Conservation (phyloP, 2,797 vertebrate genomes). For the Chelon labrosus region DNA sequence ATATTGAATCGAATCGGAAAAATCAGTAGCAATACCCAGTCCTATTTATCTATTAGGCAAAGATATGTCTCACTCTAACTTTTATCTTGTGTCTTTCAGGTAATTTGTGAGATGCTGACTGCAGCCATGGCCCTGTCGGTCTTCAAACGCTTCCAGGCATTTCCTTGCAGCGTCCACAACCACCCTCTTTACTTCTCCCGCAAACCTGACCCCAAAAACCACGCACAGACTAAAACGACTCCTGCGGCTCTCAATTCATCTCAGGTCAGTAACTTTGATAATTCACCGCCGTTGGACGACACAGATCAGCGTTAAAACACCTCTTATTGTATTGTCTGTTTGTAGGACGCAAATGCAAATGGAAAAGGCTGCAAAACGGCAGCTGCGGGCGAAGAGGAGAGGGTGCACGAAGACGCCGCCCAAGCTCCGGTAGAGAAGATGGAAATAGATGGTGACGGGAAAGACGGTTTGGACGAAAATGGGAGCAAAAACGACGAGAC, state of each 20-base stretch:
- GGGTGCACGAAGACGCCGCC: not conserved
- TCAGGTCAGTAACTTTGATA: slow-evolving; percentile 45
- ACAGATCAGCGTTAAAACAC: too few species aligned
- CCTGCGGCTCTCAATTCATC: slow-evolving; percentile 7
- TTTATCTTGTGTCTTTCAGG: slow-evolving; percentile 48
- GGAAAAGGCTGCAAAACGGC: slow-evolving; percentile 26
- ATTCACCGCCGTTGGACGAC: not conserved
- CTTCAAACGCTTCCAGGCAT: slow-evolving; percentile 74
- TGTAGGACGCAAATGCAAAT: slow-evolving; percentile 40
- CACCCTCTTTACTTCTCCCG: slow-evolving; percentile 75
- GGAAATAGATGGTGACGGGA: fast-evolving
- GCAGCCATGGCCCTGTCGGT: slow-evolving; percentile 67
- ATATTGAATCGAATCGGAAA: too few species aligned
- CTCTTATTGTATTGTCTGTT: slow-evolving; percentile 1
- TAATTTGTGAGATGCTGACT: slow-evolving; percentile 80
- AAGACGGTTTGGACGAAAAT: not conserved
- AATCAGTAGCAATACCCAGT: too few species aligned
- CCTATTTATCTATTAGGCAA: too few species aligned
- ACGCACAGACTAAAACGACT: slow-evolving; percentile 24
- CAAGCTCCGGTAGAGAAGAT: not conserved
- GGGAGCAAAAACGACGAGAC: not conserved
- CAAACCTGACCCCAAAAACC: slow-evolving; percentile 67
- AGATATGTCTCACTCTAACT: too few species aligned
- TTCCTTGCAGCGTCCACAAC: slow-evolving; percentile 78
- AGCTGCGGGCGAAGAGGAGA: slow-evolving; percentile 17